These are phyloP conservation scores for Dynastes grantii DNA, from an alignment of 2,888 invertebrate species.

Conservation along the genomic window DNA sequence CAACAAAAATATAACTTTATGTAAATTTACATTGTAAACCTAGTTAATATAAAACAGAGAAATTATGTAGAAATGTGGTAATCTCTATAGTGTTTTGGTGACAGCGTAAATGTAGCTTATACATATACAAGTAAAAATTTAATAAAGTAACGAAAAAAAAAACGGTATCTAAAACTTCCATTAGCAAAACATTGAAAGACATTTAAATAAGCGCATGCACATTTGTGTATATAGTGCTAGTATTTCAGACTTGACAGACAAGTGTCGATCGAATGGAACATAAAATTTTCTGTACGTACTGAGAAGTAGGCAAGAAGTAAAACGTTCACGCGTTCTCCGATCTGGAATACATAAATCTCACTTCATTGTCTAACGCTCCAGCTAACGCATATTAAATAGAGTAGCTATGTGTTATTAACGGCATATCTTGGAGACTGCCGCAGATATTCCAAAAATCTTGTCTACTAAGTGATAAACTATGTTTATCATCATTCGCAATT, in stretches of 20 bases:
- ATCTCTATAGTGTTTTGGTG: no score
- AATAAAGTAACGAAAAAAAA: neutral
- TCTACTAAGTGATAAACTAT: conserved; percentile 49
- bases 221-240: neutral
- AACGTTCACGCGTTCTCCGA: neutral
- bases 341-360: conserved; percentile 23
- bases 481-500: conserved; percentile 35
- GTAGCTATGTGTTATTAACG: neutral
- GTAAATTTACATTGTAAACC: no score
- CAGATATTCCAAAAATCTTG: conserved; percentile 46
- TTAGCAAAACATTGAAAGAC: conserved; percentile 8
- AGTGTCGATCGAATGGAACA: neutral
- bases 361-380: conserved; percentile 13
- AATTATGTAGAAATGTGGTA: no score
- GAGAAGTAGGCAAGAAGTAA: conserved; percentile 4
- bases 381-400: conserved; percentile 33
- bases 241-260: conserved; percentile 18
- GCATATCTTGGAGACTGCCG: conserved; percentile 4
- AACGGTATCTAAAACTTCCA: conserved; percentile 8
- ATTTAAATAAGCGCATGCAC: neutral
- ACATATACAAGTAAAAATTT: neutral
- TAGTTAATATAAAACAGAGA: no score
- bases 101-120: no score
- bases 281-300: neutral
- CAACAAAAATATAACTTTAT: no score